phyloP scores from a whole-genome alignment of 2,797 vertebrate genomes.

The Falco novaeseelandiae region DNA sequence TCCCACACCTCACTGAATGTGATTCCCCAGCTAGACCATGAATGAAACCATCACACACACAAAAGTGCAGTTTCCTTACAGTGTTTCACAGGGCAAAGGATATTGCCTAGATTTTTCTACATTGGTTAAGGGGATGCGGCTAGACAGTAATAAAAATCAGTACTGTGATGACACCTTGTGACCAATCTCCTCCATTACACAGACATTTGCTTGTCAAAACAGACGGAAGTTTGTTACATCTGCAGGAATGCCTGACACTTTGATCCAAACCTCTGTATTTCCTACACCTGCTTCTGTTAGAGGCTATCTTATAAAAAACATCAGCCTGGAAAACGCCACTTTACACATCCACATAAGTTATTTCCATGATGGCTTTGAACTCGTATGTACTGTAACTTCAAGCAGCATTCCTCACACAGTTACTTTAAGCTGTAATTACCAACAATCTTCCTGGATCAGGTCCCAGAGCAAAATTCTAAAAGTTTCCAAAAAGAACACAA shows the following conservation, averaged over 20 bases:
- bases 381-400: not conserved
- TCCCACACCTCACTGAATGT: accelerated
- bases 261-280: not conserved
- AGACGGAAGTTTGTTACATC: not conserved
- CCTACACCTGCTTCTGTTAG: not conserved
- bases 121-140: not conserved
- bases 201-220: not conserved
- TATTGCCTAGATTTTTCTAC: not conserved
- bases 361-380: not conserved
- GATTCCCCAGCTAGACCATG: not conserved
- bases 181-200: conserved; percentile 42
- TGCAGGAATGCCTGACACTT: not conserved
- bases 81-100: not conserved
- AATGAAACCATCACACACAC: not conserved
- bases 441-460: not conserved
- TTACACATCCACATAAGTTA: not conserved
- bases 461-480: not conserved
- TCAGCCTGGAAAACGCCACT: not conserved
- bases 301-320: not conserved
- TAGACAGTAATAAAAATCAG: not conserved
- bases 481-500: not conserved
- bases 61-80: not conserved
- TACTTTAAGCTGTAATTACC: no score
- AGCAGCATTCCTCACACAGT: not conserved
- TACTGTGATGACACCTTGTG: conserved; percentile 68